Base-by-base conservation (phyloP, 1,140 invertebrate species). In the Sminthurides bifidus region DNA sequence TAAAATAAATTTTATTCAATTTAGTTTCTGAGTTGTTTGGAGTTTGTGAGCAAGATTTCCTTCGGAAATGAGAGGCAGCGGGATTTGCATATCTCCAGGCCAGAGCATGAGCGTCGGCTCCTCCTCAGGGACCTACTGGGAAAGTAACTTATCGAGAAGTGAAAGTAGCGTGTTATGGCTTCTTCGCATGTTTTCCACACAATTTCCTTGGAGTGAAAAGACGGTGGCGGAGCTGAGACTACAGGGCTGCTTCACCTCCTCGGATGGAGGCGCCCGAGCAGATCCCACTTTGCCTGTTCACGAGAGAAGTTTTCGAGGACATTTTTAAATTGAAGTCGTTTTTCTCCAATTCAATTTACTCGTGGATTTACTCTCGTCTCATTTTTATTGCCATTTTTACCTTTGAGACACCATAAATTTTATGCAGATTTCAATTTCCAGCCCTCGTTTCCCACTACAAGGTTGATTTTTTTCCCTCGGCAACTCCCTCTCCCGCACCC, bases 361-460 rank as follows among this genome's bases (percentile, higher is more conserved):
- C 51, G 41, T 46, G 57, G 63, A 65, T 65, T 65, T 65, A 65
- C 54, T 60, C 60, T 64, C 58, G 59, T 56, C 60, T 65, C 63
- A 65, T 65, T 65, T 63, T 65, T 65, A 65, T 65, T 65, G 58
- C 63, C 55, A 58, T 65, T 65, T 65, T 61, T 65, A 65, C 63
- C 59, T 65, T 60, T 60, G 63, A 61, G 63, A 61, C 54, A 44
- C 63, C 60, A 65, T 65, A 65, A 65, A 65, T 65, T 65, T 65
- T 60, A 59, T 61, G 59, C 57, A 61, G 63, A 65, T 65, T 65
- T 57, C 63, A 65, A 65, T 65, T 65, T 65, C 60, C 45, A n/a
- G n/a, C 51, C 54, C 56, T 52, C 58, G 37, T 46, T 52, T 17
- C 40, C 44, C 44, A 30, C 44, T 30, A n/a, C n/a, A n/a, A n/a